These are phyloP conservation scores for Troides helena DNA, from an alignment of 2,888 invertebrate genomes.

Conservation along the genomic window DNA sequence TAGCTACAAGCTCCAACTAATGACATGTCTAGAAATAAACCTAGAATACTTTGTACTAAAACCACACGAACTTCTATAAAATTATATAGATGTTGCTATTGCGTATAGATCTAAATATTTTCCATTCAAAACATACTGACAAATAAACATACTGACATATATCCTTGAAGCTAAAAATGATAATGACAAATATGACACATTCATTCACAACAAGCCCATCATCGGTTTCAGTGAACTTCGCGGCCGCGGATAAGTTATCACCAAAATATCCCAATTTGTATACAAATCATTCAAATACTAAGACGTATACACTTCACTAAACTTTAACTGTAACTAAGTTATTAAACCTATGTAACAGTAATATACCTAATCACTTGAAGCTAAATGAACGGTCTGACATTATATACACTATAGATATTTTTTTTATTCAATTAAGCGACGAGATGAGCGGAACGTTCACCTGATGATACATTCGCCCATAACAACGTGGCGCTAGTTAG, in stretches of 20 bases:
- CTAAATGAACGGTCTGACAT: no score
- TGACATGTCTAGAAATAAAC: no score
- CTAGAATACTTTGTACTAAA: no score
- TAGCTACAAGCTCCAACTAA: no score
- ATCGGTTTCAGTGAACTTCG: neutral
- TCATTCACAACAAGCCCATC: slow-evolving; percentile 7
- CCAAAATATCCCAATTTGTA: slow-evolving; percentile 49
- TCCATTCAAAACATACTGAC: slow-evolving; percentile 1
- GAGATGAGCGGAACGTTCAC: no score
- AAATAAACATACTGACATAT: slow-evolving; percentile 1
- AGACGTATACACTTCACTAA: neutral
- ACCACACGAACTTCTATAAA: neutral
- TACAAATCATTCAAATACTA: slow-evolving; percentile 47
- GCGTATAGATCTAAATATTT: neutral
- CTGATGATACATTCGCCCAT: no score
- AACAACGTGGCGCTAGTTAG: no score
- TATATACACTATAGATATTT: no score
- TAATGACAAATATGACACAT: slow-evolving; percentile 10
- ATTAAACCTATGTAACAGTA: neutral
- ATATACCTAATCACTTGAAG: neutral
- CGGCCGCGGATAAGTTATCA: slow-evolving; percentile 32
- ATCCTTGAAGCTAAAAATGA: neutral
- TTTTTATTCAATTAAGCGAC: no score
- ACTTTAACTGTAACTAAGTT: neutral
- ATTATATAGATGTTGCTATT: neutral